phyloP scores from a whole-genome alignment of 2,888 invertebrate genomes.

The Pilophorus perplexus region DNA sequence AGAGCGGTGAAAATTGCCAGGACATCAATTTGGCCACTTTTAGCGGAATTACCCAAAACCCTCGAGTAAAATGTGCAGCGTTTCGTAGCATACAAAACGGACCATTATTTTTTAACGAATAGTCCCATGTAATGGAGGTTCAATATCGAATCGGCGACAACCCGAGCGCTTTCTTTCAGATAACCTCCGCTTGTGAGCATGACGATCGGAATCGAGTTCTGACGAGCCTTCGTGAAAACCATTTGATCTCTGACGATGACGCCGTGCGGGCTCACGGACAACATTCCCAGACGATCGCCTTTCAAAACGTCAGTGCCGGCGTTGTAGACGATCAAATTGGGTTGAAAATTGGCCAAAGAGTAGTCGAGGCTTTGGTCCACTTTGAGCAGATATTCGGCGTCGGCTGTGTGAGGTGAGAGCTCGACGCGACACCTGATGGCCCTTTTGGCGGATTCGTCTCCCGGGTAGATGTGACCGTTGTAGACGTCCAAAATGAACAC shows the following conservation, averaged over 20 bases:
- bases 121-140: no score
- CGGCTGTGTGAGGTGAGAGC: not conserved
- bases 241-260: not conserved
- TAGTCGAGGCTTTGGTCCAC: not conserved
- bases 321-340: not conserved
- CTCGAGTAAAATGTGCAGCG: no score
- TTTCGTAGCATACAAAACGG: no score
- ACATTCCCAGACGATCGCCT: not conserved
- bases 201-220: not conserved
- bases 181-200: conserved; percentile 5
- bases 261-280: not conserved
- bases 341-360: not conserved
- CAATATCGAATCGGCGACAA: conserved; percentile 1
- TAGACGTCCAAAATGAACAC: conserved; percentile 6
- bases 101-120: no score
- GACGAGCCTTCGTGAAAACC: not conserved
- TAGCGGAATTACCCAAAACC: no score
- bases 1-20: no score
- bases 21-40: no score
- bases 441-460: not conserved
- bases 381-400: not conserved
- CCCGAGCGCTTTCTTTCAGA: not conserved
- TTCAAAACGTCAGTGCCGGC: not conserved
- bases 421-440: conserved; percentile 7
- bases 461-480: not conserved